Evolutionary conservation across 2,888 invertebrate species (phyloP).

Genomic region (Netelia melanura): DNA sequence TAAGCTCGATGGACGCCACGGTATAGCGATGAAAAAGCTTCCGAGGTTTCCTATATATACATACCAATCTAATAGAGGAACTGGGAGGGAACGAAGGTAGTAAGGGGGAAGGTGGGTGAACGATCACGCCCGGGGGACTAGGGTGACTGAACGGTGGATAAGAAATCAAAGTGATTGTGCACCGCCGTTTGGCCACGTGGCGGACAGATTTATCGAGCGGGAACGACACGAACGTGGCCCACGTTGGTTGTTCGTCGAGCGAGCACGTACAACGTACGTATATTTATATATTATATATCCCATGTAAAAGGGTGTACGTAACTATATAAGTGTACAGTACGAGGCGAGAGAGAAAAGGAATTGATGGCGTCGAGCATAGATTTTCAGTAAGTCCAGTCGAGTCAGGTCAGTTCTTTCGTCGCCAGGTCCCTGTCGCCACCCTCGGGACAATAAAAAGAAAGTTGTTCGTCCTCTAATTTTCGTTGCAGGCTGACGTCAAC

Average conservation of each 20-base stretch:
- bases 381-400: slow-evolving; percentile 19
- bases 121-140: slow-evolving; percentile 61
- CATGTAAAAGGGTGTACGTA: not conserved
- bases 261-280: slow-evolving; percentile 35
- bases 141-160: slow-evolving; percentile 66
- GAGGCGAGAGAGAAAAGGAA: slow-evolving; percentile 14
- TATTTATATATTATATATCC: slow-evolving; percentile 27
- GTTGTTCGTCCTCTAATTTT: slow-evolving; percentile 31
- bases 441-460: slow-evolving; percentile 4
- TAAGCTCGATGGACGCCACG: slow-evolving; percentile 23
- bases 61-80: no score
- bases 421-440: not conserved
- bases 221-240: slow-evolving; percentile 56
- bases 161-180: slow-evolving; percentile 70
- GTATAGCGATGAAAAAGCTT: slow-evolving; percentile 26
- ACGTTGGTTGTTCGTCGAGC: slow-evolving; percentile 52
- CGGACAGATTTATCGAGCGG: slow-evolving; percentile 68
- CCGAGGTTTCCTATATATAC: slow-evolving; percentile 1
- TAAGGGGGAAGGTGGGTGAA: slow-evolving; percentile 8
- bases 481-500: slow-evolving; percentile 15
- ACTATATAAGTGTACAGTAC: not conserved
- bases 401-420: not conserved
- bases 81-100: not conserved
- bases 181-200: slow-evolving; percentile 63
- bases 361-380: slow-evolving; percentile 17